Conservation (phyloP, 2,888 invertebrate genomes). For the Leptarthrus brevirostris region DNA sequence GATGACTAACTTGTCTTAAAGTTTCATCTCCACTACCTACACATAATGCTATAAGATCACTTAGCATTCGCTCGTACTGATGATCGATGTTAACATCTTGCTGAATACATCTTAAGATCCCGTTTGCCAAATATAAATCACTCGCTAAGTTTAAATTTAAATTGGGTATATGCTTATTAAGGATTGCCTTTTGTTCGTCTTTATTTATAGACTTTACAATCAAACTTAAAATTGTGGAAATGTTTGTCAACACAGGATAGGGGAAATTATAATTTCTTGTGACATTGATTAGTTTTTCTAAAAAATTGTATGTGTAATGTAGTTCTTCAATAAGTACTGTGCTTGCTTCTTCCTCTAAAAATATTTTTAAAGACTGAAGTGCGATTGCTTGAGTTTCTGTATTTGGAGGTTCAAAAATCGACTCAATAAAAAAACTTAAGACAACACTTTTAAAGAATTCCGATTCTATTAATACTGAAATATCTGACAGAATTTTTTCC, state of each 20-base stretch:
- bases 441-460: constrained; percentile 61
- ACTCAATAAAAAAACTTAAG: constrained; percentile 59
- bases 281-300: constrained; percentile 66
- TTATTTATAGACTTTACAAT: constrained; percentile 66
- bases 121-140: constrained; percentile 64
- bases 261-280: constrained; percentile 56
- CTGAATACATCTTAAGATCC: constrained; percentile 63
- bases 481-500: constrained; percentile 15
- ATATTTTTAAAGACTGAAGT: neutral
- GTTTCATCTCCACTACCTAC: constrained; percentile 59
- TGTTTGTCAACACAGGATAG: constrained; percentile 61
- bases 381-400: constrained; percentile 52
- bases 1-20: constrained; percentile 60
- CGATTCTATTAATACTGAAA: constrained; percentile 22
- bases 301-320: constrained; percentile 65
- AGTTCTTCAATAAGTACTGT: constrained; percentile 65
- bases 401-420: constrained; percentile 11
- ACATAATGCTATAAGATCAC: constrained; percentile 62
- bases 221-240: constrained; percentile 67
- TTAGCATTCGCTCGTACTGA: constrained; percentile 62
- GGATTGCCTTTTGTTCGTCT: constrained; percentile 67
- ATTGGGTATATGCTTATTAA: constrained; percentile 65
- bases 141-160: constrained; percentile 60
- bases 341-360: constrained; percentile 56
- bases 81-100: constrained; percentile 61